phyloP scores from a whole-genome alignment of 2,888 invertebrate genomes.

The Harmothoe impar region DNA sequence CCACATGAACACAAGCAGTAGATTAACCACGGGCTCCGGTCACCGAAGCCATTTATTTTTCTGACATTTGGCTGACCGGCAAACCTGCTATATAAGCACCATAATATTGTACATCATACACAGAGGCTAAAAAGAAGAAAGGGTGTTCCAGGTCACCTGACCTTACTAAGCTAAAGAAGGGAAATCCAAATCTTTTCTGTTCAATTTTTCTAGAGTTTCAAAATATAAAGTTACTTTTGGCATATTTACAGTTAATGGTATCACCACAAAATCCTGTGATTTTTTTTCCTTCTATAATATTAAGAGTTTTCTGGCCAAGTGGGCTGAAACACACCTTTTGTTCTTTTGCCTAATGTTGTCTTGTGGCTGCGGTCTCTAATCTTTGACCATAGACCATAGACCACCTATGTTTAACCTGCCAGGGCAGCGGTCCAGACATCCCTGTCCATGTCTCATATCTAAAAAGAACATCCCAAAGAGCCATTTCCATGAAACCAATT shows the following conservation, averaged over 20 bases:
- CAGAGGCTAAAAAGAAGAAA: neutral
- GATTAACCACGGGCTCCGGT: neutral
- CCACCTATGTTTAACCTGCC: neutral
- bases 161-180: too few relatives aligned
- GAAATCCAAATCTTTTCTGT: too few relatives aligned
- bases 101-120: slow-evolving; percentile 42
- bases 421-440: neutral
- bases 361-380: too few relatives aligned
- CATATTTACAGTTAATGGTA: too few relatives aligned
- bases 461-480: neutral
- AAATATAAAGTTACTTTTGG: too few relatives aligned
- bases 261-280: too few relatives aligned
- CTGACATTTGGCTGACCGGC: neutral
- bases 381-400: neutral
- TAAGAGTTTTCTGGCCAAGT: too few relatives aligned
- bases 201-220: too few relatives aligned
- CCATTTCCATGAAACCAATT: neutral
- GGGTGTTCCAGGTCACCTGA: too few relatives aligned
- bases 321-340: too few relatives aligned
- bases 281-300: too few relatives aligned
- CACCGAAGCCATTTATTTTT: neutral
- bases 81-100: neutral
- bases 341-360: too few relatives aligned
- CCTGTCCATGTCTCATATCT: neutral
- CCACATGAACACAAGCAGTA: slow-evolving; percentile 53